Conservation (phyloP, 2,888 invertebrate genomes). For the Galeruca laticollis region DNA sequence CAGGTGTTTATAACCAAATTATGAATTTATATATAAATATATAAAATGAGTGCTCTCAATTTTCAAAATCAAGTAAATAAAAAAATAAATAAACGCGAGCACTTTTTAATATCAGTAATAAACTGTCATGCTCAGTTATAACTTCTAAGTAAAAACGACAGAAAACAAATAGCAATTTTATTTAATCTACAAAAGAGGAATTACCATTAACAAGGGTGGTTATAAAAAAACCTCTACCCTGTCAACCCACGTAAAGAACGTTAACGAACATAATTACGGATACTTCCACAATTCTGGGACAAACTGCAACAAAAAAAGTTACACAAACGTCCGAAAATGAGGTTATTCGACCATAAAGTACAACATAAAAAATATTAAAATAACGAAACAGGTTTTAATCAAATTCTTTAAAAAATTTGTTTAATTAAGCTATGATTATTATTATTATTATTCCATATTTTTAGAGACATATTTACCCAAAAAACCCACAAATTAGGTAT, state of each 20-base stretch:
- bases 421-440: background rate
- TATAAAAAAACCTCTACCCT: constrained; percentile 13
- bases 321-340: constrained; percentile 8
- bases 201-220: too few relatives aligned
- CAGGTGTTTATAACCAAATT: too few relatives aligned
- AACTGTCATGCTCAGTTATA: constrained; percentile 2
- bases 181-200: constrained; percentile 4
- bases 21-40: too few relatives aligned
- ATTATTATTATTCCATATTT: background rate
- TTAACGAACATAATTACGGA: background rate
- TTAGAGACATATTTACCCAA: background rate
- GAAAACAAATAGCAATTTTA: constrained; percentile 10
- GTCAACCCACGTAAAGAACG: background rate
- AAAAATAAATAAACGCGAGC: constrained; percentile 1
- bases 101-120: constrained; percentile 7
- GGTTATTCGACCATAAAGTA: background rate
- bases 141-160: constrained; percentile 5
- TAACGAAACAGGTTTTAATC: background rate
- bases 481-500: background rate
- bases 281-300: background rate
- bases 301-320: constrained; percentile 15
- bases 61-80: background rate
- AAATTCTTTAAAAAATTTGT: background rate
- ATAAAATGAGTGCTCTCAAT: background rate
- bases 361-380: background rate